phyloP scores from a whole-genome alignment of 2,888 invertebrate species.

The Argyra leucocephala region DNA sequence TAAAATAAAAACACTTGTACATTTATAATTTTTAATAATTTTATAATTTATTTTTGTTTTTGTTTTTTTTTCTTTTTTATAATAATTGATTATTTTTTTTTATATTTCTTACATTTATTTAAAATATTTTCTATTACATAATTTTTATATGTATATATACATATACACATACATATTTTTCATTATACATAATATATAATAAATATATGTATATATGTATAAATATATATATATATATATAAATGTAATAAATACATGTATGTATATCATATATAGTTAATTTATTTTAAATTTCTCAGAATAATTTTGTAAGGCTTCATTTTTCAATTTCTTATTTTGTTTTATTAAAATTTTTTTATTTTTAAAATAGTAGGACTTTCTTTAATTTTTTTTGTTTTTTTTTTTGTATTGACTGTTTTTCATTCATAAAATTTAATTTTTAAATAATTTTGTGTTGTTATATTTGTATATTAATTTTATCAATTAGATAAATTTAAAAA shows the following conservation, averaged over 20 bases:
- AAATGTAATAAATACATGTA: neutral
- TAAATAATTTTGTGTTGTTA: too few species aligned
- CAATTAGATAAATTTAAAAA: too few species aligned
- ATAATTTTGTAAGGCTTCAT: neutral
- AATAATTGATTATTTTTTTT: neutral
- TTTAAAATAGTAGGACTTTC: neutral
- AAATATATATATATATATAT: neutral
- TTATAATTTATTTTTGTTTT: neutral
- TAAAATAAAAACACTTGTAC: too few species aligned
- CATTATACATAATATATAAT: neutral
- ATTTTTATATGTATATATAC: neutral
- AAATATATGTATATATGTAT: neutral
- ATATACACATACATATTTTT: neutral
- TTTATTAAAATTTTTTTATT: neutral
- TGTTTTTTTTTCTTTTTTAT: too few species aligned
- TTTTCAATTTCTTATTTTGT: neutral
- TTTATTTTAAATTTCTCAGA: neutral
- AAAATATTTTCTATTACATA: neutral
- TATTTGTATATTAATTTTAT: too few species aligned
- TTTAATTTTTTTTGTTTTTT: neutral
- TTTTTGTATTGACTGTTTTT: neutral
- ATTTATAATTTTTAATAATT: too few species aligned
- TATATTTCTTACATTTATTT: neutral
- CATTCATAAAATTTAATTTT: too few species aligned
- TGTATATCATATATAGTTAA: neutral